Conservation (phyloP, 1,140 invertebrate species). For the Drosophila kohkoa region DNA sequence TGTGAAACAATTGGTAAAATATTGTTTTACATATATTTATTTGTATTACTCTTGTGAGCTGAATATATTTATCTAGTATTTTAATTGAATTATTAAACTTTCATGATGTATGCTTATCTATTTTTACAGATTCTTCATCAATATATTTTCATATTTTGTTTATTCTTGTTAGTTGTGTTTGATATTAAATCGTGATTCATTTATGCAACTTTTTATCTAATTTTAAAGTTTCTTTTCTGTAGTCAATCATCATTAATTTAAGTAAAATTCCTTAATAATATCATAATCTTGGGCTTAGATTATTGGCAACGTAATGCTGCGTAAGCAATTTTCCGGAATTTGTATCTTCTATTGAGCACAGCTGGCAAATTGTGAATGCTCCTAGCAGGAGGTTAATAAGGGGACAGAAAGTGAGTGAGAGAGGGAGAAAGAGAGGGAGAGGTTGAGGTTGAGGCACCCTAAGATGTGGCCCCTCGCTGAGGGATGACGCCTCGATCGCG, state of each 20-base stretch:
- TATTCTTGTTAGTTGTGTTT: too few relatives aligned
- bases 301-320: slow-evolving; percentile 25
- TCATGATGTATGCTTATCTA: too few relatives aligned
- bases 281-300: background rate
- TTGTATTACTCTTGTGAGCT: too few relatives aligned
- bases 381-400: background rate
- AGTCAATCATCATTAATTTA: background rate
- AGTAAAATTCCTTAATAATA: slow-evolving; percentile 13
- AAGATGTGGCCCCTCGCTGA: slow-evolving; percentile 54
- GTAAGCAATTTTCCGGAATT: slow-evolving; percentile 11
- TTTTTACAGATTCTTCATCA: too few relatives aligned
- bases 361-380: slow-evolving; percentile 40
- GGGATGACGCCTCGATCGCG: slow-evolving; percentile 69
- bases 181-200: too few relatives aligned
- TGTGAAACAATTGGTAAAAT: too few relatives aligned
- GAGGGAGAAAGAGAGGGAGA: background rate
- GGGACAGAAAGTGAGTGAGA: background rate
- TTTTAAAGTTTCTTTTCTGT: background rate
- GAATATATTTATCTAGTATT: too few relatives aligned
- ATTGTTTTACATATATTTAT: too few relatives aligned
- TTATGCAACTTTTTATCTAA: background rate
- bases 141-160: too few relatives aligned
- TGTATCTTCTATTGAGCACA: slow-evolving; percentile 37
- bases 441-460: slow-evolving; percentile 43
- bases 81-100: too few relatives aligned